A percentile compares a stretch with the other conserved stretches of the same genome.
Conservation (phyloP, 2,888 invertebrate species). For the Plutella xylostella region DNA sequence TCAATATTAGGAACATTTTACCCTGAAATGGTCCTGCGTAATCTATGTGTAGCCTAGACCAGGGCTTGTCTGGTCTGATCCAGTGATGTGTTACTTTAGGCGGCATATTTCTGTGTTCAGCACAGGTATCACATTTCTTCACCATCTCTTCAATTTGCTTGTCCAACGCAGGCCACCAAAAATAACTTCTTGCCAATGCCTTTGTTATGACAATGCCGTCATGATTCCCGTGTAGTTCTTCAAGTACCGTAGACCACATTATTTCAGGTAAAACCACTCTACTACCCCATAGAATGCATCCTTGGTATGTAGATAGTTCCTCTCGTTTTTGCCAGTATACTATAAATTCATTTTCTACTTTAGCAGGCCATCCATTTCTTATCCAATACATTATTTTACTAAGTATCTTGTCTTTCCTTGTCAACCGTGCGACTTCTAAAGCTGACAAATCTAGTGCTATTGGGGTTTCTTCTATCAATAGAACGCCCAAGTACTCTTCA, state of each 20-base stretch:
- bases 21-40: neutral
- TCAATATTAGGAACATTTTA: neutral
- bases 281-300: conserved; percentile 11
- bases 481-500: too few species aligned
- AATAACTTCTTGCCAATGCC: conserved; percentile 10
- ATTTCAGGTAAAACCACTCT: conserved; percentile 10
- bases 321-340: conserved; percentile 1
- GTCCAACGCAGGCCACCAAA: conserved; percentile 13
- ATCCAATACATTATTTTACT: conserved; percentile 6
- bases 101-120: neutral
- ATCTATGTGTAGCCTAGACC: neutral
- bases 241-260: conserved; percentile 1
- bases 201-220: conserved; percentile 12
- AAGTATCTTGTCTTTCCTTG: too few species aligned
- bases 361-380: neutral
- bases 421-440: too few species aligned
- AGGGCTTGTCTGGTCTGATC: neutral
- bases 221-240: conserved; percentile 10
- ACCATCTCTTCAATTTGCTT: conserved; percentile 9
- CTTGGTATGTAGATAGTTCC: conserved; percentile 5
- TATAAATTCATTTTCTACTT: conserved; percentile 7
- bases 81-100: neutral
- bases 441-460: too few species aligned
- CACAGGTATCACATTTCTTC: neutral
- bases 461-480: too few species aligned